These are phyloP conservation scores for Drosophila melanogaster DNA, from an alignment of 1,140 invertebrate species.

Conservation along the genomic window DNA sequence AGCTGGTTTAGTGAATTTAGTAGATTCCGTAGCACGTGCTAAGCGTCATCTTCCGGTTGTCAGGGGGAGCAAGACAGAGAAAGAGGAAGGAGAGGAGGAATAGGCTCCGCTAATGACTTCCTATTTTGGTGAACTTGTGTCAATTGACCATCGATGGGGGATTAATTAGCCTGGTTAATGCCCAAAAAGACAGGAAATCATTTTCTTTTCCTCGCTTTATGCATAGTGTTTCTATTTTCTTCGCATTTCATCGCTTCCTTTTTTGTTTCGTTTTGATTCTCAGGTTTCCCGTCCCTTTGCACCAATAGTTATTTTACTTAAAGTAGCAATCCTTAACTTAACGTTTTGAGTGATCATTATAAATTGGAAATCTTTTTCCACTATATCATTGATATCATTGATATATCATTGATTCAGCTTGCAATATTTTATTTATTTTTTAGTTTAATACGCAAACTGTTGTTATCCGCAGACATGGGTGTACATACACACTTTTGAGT, in stretches of 20 bases:
- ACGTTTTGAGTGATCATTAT: neutral
- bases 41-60: conserved; percentile 4
- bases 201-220: neutral
- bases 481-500: conserved; percentile 24
- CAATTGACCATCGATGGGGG: conserved; percentile 41
- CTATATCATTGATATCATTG: neutral
- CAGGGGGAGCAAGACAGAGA: neutral
- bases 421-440: neutral
- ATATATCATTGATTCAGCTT: neutral
- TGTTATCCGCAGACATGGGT: neutral
- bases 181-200: conserved; percentile 39
- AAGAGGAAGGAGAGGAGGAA: neutral
- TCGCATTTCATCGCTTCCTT: neutral
- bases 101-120: conserved; percentile 40
- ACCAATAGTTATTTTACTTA: neutral
- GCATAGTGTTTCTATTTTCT: conserved; percentile 1
- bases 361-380: neutral
- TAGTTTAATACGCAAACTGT: neutral
- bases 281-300: neutral
- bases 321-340: too few relatives aligned
- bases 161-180: conserved; percentile 49
- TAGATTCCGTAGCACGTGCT: conserved; percentile 34
- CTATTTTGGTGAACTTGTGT: conserved; percentile 45
- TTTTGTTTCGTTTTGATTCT: neutral
- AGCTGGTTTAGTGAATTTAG: neutral